Evolutionary conservation across 1,140 invertebrate genomes (phyloP).

Genomic region (Hestina assimilis): DNA sequence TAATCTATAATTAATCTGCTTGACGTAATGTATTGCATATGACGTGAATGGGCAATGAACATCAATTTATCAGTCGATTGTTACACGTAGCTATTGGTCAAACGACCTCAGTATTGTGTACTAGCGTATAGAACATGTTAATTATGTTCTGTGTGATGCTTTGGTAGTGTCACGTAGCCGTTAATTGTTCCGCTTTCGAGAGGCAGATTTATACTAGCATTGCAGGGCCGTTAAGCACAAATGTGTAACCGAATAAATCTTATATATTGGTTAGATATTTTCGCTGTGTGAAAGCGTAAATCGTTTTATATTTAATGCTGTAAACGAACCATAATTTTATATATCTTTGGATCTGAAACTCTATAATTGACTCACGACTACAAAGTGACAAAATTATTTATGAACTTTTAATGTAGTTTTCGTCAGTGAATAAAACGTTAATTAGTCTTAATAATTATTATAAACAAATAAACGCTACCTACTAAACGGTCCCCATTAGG

Average conservation of each 20-base stretch:
- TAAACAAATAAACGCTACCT: too few relatives aligned
- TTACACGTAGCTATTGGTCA: slow-evolving; percentile 33
- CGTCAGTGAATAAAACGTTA: too few relatives aligned
- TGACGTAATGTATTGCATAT: slow-evolving; percentile 22
- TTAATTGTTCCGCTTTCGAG: slow-evolving; percentile 42
- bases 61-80: slow-evolving; percentile 41
- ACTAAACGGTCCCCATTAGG: too few relatives aligned
- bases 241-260: slow-evolving; percentile 24
- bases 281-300: background rate
- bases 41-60: slow-evolving; percentile 27
- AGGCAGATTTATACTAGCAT: slow-evolving; percentile 30
- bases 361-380: too few relatives aligned
- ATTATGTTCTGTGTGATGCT: slow-evolving; percentile 44
- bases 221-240: slow-evolving; percentile 21
- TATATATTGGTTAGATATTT: slow-evolving; percentile 12
- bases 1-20: slow-evolving; percentile 1
- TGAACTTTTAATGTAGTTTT: too few relatives aligned
- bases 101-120: slow-evolving; percentile 35
- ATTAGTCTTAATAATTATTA: too few relatives aligned
- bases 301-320: background rate
- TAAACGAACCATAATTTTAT: too few relatives aligned
- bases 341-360: too few relatives aligned
- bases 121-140: slow-evolving; percentile 44
- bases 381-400: too few relatives aligned
- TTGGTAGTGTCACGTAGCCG: slow-evolving; percentile 37